Base-by-base conservation (phyloP, 1,140 invertebrate species). In the Atta texana region DNA sequence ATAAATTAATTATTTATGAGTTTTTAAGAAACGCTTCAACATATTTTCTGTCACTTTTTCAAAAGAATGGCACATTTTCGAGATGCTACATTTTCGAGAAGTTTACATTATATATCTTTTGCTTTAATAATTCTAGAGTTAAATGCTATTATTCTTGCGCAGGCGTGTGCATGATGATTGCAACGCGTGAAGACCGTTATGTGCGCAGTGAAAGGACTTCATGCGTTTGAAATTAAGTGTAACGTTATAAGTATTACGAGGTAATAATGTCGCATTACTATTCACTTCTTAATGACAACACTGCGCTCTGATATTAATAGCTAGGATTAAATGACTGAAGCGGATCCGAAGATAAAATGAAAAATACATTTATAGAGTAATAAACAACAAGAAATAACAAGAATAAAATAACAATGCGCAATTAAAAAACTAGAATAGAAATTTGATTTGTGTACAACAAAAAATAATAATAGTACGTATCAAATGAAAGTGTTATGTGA, bases 141-240 rank as follows among this genome's bases (percentile, higher is more conserved):
- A 53, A 16, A 55, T 53, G n/a, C 55, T 84, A 44, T 72, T 82
- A 81, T 84, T 55, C 14, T 84, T 61, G 53, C 55, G 39, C 55
- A 84, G 69, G n/a, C 63, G 44, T 24, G 82, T 44, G 39, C 82
- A 21, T 66, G 49, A 68, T 24, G 53, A 80, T 77, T 85, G 75
- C 72, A 80, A 85, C 51, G 72, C 24, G 69, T 24, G 72, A 76
- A 76, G 63, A 68, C 59, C 49, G 75, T 85, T 85, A 85, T 80
- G 49, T 28, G 61, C 24, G 63, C 21, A 80, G 84, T 85, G 74
- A 85, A 85, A 85, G 84, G 84, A 68, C 39, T 80, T 80, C 59
- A 64, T 49, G 34, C 71, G 81, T 75, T 78, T 55, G 84, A 85
- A 85, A 85, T 78, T 66, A 85, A 66, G 28, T 57, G 63, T 84